A percentile compares a stretch with the other conserved stretches of the same genome.
Conservation (phyloP, 2,113 vertebrate genomes). For the Tichodroma muraria region DNA sequence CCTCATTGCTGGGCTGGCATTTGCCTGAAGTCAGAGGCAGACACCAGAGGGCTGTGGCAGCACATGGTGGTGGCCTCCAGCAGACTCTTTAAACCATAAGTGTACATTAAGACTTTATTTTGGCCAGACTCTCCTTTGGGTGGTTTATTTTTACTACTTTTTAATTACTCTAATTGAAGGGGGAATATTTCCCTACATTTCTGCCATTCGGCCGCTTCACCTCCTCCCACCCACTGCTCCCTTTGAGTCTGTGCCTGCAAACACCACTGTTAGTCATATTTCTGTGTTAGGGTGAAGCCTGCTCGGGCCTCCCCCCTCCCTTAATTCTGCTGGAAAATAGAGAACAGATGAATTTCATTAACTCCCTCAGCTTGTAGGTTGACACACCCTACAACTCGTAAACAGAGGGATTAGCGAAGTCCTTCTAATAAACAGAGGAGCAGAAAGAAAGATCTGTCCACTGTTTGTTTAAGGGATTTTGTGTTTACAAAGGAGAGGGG, state of each 20-base stretch:
- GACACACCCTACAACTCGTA: constrained; percentile 49
- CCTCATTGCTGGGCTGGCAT: not conserved
- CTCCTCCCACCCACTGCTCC: not conserved
- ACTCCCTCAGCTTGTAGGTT: constrained; percentile 25
- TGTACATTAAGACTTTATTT: constrained; percentile 55
- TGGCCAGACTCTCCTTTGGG: constrained; percentile 35
- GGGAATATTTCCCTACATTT: constrained; percentile 50
- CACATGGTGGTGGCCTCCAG: not conserved
- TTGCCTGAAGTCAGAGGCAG: not conserved
- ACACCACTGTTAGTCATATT: not conserved
- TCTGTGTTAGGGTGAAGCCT: not conserved
- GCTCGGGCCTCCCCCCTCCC: not conserved
- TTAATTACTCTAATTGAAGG: constrained; percentile 69
- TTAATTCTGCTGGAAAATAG: constrained; percentile 11
- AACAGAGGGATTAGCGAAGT: constrained; percentile 54
- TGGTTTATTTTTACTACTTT: constrained; percentile 69
- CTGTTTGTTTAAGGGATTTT: constrained; percentile 54
- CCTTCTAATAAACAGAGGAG: constrained; percentile 59
- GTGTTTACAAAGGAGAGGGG: constrained; percentile 39
- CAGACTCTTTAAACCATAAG: constrained; percentile 48
- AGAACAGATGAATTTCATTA: constrained; percentile 65
- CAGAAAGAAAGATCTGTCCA: not conserved
- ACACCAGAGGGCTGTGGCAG: constrained; percentile 1
- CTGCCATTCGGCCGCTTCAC: not conserved
- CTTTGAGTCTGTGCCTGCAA: constrained; percentile 23